Percentiles rank a stretch among this genome's conserved stretches.
Conservation (phyloP, 2,113 vertebrate genomes). For the Barbus barbus region DNA sequence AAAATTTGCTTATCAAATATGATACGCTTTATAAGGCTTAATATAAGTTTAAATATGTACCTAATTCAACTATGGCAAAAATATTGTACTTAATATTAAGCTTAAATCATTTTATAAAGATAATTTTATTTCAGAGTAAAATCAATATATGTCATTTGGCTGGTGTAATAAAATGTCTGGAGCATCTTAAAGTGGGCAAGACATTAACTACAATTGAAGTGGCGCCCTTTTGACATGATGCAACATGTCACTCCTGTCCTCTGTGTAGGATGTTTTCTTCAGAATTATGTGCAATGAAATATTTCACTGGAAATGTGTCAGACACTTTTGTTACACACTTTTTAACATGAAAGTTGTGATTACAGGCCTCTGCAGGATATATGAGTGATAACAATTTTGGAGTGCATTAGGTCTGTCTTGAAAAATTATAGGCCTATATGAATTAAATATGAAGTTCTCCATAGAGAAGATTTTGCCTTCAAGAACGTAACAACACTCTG, state of each 20-base stretch:
- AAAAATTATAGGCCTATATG: neutral
- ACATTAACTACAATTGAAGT: neutral
- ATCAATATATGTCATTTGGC: neutral
- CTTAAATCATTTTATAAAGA: no score
- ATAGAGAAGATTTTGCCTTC: neutral
- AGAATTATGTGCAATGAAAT: neutral
- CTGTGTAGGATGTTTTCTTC: neutral
- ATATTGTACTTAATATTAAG: no score
- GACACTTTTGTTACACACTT: neutral
- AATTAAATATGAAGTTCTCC: neutral
- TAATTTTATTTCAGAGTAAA: neutral
- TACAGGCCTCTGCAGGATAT: neutral
- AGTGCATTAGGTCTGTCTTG: neutral
- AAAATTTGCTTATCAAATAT: no score
- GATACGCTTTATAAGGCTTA: no score
- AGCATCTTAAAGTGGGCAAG: neutral
- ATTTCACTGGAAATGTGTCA: slow-evolving; percentile 1
- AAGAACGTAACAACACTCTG: neutral
- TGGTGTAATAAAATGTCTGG: neutral
- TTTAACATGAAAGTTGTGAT: neutral
- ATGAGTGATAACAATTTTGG: neutral
- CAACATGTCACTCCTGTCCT: neutral
- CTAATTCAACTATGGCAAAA: neutral
- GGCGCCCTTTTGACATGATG: neutral
- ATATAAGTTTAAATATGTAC: neutral